A percentile compares a stretch with the other conserved stretches of the same genome.
These are phyloP conservation scores for Periparus ater DNA, from an alignment of 2,797 vertebrate genomes.

Conservation along the genomic window DNA sequence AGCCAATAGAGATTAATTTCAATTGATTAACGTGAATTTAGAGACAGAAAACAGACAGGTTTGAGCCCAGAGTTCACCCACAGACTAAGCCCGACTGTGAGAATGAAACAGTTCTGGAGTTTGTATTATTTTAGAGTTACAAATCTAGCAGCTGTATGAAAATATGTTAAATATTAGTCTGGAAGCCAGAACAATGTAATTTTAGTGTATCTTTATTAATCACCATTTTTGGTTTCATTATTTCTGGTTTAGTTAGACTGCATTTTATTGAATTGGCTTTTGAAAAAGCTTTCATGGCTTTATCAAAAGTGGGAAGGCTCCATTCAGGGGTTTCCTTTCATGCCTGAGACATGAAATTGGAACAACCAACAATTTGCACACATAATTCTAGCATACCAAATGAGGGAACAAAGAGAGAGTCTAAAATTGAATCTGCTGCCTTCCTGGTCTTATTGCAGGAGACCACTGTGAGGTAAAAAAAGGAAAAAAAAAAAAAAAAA, in stretches of 20 bases:
- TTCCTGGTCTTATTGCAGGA: conserved; percentile 10
- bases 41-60: background rate
- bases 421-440: conserved; percentile 26
- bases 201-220: background rate
- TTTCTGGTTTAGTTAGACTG: background rate
- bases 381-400: conserved; percentile 37
- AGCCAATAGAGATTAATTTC: background rate
- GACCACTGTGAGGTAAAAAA: background rate
- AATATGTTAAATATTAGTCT: conserved; percentile 34
- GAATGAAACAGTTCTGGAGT: conserved; percentile 21
- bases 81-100: background rate
- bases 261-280: conserved; percentile 12
- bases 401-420: conserved; percentile 15
- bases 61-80: background rate
- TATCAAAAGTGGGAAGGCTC: conserved; percentile 17
- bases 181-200: conserved; percentile 23
- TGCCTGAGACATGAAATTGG: conserved; percentile 34
- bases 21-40: background rate
- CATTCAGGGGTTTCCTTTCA: conserved; percentile 46
- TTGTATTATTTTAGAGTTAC: background rate
- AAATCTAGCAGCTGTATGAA: conserved; percentile 22
- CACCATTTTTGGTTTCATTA: background rate
- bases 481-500: no score
- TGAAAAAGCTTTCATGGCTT: conserved; percentile 31
- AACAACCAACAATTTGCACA: conserved; percentile 47